A percentile compares a stretch with the other conserved stretches of the same genome.
These are phyloP conservation scores for Nibea albiflora DNA, from an alignment of 2,113 vertebrate species.

Conservation along the genomic window DNA sequence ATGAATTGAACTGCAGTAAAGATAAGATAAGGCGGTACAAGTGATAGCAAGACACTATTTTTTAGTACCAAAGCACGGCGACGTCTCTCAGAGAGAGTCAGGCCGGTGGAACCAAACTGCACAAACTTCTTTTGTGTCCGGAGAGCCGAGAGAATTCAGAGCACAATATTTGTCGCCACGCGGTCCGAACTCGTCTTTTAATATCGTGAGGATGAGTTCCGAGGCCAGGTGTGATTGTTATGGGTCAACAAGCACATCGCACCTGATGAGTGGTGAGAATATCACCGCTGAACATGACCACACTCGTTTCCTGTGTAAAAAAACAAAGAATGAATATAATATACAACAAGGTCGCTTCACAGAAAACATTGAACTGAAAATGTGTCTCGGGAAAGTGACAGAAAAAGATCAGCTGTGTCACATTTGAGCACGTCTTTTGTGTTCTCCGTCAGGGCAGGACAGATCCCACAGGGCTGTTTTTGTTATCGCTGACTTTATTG, in stretches of 20 bases:
- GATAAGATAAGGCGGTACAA: background rate
- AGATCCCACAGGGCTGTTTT: slow-evolving; percentile 3
- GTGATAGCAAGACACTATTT: background rate
- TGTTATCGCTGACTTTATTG: slow-evolving; percentile 43
- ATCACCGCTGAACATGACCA: background rate
- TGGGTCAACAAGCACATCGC: background rate
- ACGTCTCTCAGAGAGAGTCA: too few species aligned
- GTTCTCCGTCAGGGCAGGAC: background rate
- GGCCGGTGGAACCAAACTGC: too few species aligned
- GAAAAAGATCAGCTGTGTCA: background rate
- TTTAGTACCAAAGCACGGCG: too few species aligned
- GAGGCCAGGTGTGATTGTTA: background rate
- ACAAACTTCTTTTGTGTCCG: background rate
- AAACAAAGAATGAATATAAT: background rate
- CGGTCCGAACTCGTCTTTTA: background rate
- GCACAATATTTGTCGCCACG: background rate
- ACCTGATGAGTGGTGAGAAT: background rate
- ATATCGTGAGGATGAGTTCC: too few species aligned
- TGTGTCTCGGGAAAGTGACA: background rate
- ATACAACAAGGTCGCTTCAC: background rate
- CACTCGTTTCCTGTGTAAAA: background rate
- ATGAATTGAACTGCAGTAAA: background rate
- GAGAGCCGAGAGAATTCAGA: background rate
- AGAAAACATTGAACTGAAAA: background rate
- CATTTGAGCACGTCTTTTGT: background rate